Conservation (phyloP, 2,113 vertebrate species). For the Tachysurus vachellii region DNA sequence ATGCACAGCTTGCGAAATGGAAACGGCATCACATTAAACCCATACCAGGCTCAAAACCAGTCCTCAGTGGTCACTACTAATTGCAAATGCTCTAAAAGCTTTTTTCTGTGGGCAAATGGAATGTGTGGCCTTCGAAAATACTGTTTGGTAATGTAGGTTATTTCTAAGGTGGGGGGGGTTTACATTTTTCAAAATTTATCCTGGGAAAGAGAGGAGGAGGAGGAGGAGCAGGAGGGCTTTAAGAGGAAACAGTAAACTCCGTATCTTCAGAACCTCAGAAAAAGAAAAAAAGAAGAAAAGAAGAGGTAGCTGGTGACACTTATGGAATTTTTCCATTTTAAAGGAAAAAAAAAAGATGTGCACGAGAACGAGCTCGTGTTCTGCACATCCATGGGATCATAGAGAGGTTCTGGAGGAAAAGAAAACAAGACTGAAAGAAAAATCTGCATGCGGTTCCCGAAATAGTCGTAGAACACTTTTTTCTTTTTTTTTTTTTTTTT, state of each 20-base stretch:
- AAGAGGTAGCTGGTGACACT: conserved; percentile 50
- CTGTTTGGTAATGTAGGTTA: neutral
- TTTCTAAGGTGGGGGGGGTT: neutral
- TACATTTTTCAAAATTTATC: neutral
- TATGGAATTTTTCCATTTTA: neutral
- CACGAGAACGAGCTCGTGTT: neutral
- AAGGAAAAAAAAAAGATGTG: neutral
- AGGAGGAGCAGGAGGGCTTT: neutral
- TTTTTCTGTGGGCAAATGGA: neutral
- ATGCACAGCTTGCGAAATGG: neutral
- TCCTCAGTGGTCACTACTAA: conserved; percentile 5
- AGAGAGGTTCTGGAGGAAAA: neutral
- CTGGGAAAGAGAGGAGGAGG: neutral
- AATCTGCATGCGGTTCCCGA: neutral
- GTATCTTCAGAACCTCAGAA: neutral
- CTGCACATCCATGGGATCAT: neutral
- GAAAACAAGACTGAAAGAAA: neutral
- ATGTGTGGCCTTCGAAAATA: conserved; percentile 1
- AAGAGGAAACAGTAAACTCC: neutral
- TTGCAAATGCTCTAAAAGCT: neutral
- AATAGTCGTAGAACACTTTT: neutral
- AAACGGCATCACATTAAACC: neutral
- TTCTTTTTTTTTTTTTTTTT: neutral
- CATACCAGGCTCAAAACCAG: neutral
- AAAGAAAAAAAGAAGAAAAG: neutral